A percentile compares a stretch with the other conserved stretches of the same genome.
Evolutionary conservation across 2,888 invertebrate species (phyloP).

Genomic region (Melitaea athalia): DNA sequence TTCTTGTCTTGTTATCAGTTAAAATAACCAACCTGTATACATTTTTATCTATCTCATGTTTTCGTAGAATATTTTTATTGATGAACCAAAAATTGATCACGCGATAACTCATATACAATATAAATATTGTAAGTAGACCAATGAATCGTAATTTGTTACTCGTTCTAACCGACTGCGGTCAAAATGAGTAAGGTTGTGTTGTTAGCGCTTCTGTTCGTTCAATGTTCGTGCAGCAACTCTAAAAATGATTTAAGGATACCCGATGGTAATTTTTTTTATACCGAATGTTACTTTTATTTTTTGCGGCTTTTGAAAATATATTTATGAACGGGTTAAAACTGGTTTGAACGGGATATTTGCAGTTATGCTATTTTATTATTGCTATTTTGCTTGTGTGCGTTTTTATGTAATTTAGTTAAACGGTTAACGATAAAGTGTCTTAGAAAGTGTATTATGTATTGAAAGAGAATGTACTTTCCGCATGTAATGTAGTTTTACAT

Average conservation of each 20-base stretch:
- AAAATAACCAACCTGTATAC: constrained; percentile 21
- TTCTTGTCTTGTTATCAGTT: not conserved
- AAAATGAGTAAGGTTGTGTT: constrained; percentile 22
- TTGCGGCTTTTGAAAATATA: not conserved
- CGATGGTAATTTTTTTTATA: constrained; percentile 18
- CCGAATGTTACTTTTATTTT: not conserved
- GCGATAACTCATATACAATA: constrained; percentile 21
- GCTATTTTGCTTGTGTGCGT: too few species aligned
- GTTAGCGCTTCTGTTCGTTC: constrained; percentile 19
- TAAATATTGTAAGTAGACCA: constrained; percentile 11
- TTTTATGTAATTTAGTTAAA: too few species aligned
- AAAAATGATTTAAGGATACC: constrained; percentile 25
- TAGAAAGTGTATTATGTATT: too few species aligned
- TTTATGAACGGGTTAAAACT: too few species aligned
- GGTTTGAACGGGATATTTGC: too few species aligned
- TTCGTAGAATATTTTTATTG: not conserved
- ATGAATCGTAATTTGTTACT: not conserved
- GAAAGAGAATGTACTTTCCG: too few species aligned
- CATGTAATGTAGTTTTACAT: too few species aligned
- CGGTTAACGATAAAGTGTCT: too few species aligned
- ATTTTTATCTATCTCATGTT: not conserved
- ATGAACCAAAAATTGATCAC: constrained; percentile 20
- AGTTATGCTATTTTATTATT: too few species aligned
- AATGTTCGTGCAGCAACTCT: constrained; percentile 14
- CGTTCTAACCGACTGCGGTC: not conserved